These are phyloP conservation scores for Graptemys geographica DNA, from an alignment of 2,797 vertebrate genomes.

Conservation along the genomic window DNA sequence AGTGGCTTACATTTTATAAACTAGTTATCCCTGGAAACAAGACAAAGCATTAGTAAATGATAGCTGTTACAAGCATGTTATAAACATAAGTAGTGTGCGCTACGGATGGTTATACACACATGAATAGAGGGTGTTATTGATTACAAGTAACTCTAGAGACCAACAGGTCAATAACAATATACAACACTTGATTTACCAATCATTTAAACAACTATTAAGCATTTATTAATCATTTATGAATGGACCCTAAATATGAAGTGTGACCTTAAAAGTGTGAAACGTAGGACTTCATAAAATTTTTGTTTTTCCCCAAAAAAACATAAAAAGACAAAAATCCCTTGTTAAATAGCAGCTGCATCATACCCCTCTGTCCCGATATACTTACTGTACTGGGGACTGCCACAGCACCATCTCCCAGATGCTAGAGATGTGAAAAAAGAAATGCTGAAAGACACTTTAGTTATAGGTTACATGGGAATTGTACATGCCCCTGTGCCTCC, in stretches of 20 bases:
- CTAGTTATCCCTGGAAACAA: slow-evolving; percentile 50
- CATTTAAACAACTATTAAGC: slow-evolving; percentile 42
- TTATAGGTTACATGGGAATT: not conserved
- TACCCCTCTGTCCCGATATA: not conserved
- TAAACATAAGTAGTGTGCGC: slow-evolving; percentile 18
- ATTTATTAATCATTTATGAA: slow-evolving; percentile 56
- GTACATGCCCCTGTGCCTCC: not conserved
- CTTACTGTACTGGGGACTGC: not conserved
- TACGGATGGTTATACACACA: not conserved
- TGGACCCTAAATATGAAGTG: slow-evolving; percentile 32
- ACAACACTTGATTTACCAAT: slow-evolving; percentile 59
- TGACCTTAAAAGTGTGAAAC: slow-evolving; percentile 44
- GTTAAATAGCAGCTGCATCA: not conserved
- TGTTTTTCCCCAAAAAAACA: not conserved
- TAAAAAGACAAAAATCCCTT: not conserved
- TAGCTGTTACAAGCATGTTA: slow-evolving; percentile 51
- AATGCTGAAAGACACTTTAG: not conserved
- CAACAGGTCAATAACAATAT: slow-evolving; percentile 56
- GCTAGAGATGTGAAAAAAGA: not conserved
- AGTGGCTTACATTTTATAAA: slow-evolving; percentile 50
- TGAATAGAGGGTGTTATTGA: slow-evolving; percentile 35
- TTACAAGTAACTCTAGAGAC: slow-evolving; percentile 35
- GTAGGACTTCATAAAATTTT: not conserved
- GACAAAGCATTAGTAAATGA: slow-evolving; percentile 57
- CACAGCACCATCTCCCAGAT: not conserved